A percentile compares a stretch with the other conserved stretches of the same genome.
Evolutionary conservation across 2,888 invertebrate species (phyloP).

Genomic region (Tenthredo distinguenda): DNA sequence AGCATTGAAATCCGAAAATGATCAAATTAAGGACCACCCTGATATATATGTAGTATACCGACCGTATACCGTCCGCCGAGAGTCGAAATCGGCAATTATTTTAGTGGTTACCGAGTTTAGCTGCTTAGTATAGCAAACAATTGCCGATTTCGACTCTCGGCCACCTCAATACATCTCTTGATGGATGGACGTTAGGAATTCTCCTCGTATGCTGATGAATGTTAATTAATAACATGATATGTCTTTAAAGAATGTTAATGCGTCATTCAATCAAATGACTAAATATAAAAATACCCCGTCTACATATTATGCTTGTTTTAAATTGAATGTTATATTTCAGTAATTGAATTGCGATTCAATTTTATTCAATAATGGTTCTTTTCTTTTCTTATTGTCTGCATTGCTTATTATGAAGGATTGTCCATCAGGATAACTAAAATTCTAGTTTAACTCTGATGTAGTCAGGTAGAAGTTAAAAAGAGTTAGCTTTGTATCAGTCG

Average conservation of each 20-base stretch:
- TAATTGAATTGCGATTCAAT: slow-evolving; percentile 62
- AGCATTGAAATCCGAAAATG: no score
- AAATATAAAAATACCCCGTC: slow-evolving; percentile 76
- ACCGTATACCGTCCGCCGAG: no score
- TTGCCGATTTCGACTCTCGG: no score
- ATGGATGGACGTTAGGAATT: no score
- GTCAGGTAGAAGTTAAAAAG: slow-evolving; percentile 11
- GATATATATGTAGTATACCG: background rate
- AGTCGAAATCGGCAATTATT: no score
- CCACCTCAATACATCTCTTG: no score
- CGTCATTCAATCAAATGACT: slow-evolving; percentile 60
- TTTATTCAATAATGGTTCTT: slow-evolving; percentile 60
- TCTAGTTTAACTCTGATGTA: slow-evolving; percentile 14
- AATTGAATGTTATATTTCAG: slow-evolving; percentile 56
- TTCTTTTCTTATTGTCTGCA: slow-evolving; percentile 73
- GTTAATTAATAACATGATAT: slow-evolving; percentile 40
- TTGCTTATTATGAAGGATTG: slow-evolving; percentile 74
- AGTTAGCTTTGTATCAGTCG: slow-evolving; percentile 19
- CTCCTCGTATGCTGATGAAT: background rate
- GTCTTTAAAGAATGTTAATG: slow-evolving; percentile 31
- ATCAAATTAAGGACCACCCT: no score
- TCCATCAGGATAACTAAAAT: slow-evolving; percentile 58
- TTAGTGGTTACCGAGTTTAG: no score
- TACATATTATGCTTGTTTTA: slow-evolving; percentile 66
- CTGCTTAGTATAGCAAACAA: no score